phyloP scores from a whole-genome alignment of 30 jellyfish, hydroid and myxozoan species.

The Catostylus mosaicus region DNA sequence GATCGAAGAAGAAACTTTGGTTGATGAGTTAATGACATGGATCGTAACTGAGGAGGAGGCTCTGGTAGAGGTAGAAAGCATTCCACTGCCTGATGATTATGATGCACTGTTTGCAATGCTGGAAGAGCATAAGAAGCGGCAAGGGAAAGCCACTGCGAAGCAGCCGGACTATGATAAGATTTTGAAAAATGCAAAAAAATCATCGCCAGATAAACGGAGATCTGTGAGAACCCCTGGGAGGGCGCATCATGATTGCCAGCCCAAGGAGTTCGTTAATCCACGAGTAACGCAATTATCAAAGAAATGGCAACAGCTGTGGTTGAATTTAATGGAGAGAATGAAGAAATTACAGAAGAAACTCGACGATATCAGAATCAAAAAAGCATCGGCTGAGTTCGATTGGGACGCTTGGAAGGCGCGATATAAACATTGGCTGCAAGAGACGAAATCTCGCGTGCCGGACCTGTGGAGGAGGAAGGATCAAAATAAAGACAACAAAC shows the following conservation, averaged over 20 bases:
- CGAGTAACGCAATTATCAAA: slow-evolving; percentile 77
- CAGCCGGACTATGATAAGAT: slow-evolving; percentile 93
- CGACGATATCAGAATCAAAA: slow-evolving; percentile 80
- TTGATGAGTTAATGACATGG: slow-evolving; percentile 80
- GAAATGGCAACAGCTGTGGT: slow-evolving; percentile 94
- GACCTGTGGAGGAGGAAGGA: slow-evolving; percentile 94
- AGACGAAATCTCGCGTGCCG: slow-evolving; percentile 84
- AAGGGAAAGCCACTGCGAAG: slow-evolving; percentile 77
- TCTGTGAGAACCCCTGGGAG: slow-evolving; percentile 74
- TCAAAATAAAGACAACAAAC: slow-evolving; percentile 79
- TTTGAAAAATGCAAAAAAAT: slow-evolving; percentile 78
- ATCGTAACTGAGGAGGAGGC: slow-evolving; percentile 79
- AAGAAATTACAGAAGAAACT: slow-evolving; percentile 69
- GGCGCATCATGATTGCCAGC: slow-evolving; percentile 44
- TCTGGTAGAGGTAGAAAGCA: slow-evolving; percentile 72
- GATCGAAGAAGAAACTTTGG: slow-evolving; percentile 75
- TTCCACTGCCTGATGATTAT: slow-evolving; percentile 87
- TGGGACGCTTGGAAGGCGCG: slow-evolving; percentile 93
- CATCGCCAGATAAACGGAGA: slow-evolving; percentile 70
- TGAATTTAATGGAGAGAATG: slow-evolving; percentile 76
- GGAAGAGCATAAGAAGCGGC: slow-evolving; percentile 74
- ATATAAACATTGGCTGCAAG: slow-evolving; percentile 85
- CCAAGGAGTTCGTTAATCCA: slow-evolving; percentile 83
- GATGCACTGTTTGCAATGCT: slow-evolving; percentile 64
- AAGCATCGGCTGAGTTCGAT: slow-evolving; percentile 96